Base-by-base conservation (phyloP, 1,140 invertebrate species). In the Platorchestia sp. region DNA sequence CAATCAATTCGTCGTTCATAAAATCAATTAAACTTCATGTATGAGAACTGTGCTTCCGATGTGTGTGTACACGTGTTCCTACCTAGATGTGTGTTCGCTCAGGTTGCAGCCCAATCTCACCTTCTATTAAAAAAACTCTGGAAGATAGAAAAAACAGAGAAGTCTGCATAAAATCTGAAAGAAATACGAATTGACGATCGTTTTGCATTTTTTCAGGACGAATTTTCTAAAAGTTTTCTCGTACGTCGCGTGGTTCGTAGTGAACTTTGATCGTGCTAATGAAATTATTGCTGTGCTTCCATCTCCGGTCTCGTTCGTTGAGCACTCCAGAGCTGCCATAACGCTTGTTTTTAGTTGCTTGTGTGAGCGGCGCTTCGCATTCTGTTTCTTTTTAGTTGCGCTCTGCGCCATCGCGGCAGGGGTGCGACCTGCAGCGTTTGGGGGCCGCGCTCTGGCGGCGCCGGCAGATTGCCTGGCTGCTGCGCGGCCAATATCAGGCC, bases 181-280 rank as follows among this genome's bases (percentile, higher is more conserved):
- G 59, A 75, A 75, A 75, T 75, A 10, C 59, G 59, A 75, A 75
- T 75, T 75, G 59, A 75, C 59, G 59, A 75, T 75, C 59, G 59
- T 75, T 75, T 75, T 10, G 59, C 27, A 75, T 75, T 75, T 75
- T 75, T 27, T 75, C 10, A 27, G 1, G 36, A 10, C 59, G 27
- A 75, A 75, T 75, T 75, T 75, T 75, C 47, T 14, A 75, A 75
- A 75, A 75, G 59, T 75, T 75, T 75, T 75, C 59, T 75, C 59
- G 59, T 75, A 36, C 59, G 59, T 75, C 59, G 59, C 59, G 1
- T 27, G 27, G 59, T 36, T 75, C 59, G 59, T 75, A 10, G 14
- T 75, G 59, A 75, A 75, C 59, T 75, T 75, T 75, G 59, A 75
- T 75, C 59, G 59, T 75, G 59, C 59, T 75, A 75, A 75, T 75